Conservation (phyloP, 2,797 vertebrate genomes). For the Scarus forsteni region DNA sequence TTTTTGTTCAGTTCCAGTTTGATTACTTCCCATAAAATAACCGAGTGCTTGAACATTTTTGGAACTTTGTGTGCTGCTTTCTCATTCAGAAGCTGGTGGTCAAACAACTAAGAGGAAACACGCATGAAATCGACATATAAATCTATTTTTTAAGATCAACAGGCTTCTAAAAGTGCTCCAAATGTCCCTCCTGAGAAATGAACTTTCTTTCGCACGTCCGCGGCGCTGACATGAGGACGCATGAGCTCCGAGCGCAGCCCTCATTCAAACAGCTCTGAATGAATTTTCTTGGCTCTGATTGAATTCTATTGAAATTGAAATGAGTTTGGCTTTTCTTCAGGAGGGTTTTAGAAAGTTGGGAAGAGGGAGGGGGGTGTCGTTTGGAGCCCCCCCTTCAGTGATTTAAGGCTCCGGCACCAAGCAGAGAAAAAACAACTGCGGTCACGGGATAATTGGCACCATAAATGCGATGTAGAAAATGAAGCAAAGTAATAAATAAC, state of each 20-base stretch:
- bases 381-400: constrained; percentile 67
- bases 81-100: too few species aligned
- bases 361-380: constrained; percentile 35
- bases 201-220: constrained; percentile 2
- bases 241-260: constrained; percentile 49
- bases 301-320: constrained; percentile 85
- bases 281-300: constrained; percentile 74
- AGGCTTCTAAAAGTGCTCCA: background rate
- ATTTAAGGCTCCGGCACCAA: constrained; percentile 79
- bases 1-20: too few species aligned
- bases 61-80: too few species aligned
- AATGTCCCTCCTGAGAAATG: background rate
- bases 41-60: too few species aligned
- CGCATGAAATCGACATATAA: too few species aligned
- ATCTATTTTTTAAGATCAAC: too few species aligned
- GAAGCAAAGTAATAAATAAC: constrained; percentile 80
- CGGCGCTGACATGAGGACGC: constrained; percentile 45
- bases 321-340: constrained; percentile 76
- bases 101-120: too few species aligned
- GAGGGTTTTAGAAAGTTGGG: constrained; percentile 31
- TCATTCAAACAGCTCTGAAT: constrained; percentile 68
- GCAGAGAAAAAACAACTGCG: constrained; percentile 77
- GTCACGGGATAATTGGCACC: constrained; percentile 78
- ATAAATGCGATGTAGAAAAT: constrained; percentile 81
- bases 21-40: too few species aligned